Conservation (phyloP, 2,797 vertebrate genomes). For the Helicolenus hilgendorfi region DNA sequence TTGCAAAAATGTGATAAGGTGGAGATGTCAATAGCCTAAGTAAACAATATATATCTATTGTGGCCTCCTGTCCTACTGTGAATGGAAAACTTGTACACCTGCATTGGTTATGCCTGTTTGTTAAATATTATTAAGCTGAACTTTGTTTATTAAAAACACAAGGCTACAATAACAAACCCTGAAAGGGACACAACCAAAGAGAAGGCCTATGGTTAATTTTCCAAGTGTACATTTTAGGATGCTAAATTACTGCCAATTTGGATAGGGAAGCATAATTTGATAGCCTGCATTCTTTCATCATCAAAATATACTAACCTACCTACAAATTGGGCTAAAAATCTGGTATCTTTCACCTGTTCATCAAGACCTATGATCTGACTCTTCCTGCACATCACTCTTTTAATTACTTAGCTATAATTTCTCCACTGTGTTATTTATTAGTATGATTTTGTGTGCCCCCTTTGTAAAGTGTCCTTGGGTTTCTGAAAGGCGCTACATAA, state of each 20-base stretch:
- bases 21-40: too few species aligned
- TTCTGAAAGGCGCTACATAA: too few species aligned
- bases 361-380: too few species aligned
- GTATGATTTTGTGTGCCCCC: too few species aligned
- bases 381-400: too few species aligned
- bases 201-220: background rate
- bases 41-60: background rate
- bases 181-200: background rate
- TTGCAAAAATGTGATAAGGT: background rate
- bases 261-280: background rate
- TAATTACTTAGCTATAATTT: too few species aligned
- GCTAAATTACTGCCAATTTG: background rate
- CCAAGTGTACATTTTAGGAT: background rate
- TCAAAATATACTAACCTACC: background rate
- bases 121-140: background rate
- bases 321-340: background rate
- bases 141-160: background rate
- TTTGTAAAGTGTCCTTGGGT: too few species aligned
- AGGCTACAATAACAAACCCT: background rate
- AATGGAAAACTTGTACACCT: background rate
- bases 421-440: too few species aligned
- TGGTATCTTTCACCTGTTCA: background rate
- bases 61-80: too few species aligned
- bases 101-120: background rate
- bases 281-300: background rate